Conservation (phyloP, 1,140 invertebrate genomes). For the Chymomyza costata region DNA sequence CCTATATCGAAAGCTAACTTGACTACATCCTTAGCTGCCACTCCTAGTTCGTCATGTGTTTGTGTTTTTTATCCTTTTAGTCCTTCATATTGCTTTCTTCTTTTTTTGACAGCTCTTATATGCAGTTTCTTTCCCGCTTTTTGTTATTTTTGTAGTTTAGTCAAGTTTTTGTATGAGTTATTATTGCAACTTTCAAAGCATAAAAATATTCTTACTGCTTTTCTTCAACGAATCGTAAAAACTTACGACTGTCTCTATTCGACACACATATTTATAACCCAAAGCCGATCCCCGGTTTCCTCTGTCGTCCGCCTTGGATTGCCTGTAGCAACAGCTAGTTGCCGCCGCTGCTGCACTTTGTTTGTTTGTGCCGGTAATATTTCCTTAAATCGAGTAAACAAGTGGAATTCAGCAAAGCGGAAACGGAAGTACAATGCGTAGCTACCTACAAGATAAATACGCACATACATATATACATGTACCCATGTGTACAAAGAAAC, state of each 20-base stretch:
- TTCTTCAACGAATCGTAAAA: slow-evolving; percentile 64
- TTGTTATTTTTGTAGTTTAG: slow-evolving; percentile 12
- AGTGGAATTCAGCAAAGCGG: slow-evolving; percentile 71
- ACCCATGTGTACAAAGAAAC: slow-evolving; percentile 15
- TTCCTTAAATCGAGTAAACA: slow-evolving; percentile 73
- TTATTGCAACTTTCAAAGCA: slow-evolving; percentile 64
- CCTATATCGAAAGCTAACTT: no score
- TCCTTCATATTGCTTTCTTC: neutral
- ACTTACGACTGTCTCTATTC: slow-evolving; percentile 66
- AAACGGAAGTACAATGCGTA: slow-evolving; percentile 72
- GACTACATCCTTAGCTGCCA: no score
- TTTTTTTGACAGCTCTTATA: slow-evolving; percentile 1
- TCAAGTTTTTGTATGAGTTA: slow-evolving; percentile 51
- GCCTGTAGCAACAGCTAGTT: neutral
- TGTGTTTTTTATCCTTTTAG: no score
- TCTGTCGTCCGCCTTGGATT: no score
- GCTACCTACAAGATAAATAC: slow-evolving; percentile 35
- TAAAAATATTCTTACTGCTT: slow-evolving; percentile 68
- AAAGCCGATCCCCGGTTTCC: no score
- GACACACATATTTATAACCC: no score
- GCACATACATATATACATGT: slow-evolving; percentile 10
- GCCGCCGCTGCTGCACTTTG: slow-evolving; percentile 51
- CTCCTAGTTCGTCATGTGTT: no score
- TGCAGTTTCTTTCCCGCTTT: slow-evolving; percentile 4
- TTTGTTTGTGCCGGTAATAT: slow-evolving; percentile 72